Evolutionary conservation across 2,888 invertebrate species (phyloP).

Genomic region (Eupithecia insigniata): DNA sequence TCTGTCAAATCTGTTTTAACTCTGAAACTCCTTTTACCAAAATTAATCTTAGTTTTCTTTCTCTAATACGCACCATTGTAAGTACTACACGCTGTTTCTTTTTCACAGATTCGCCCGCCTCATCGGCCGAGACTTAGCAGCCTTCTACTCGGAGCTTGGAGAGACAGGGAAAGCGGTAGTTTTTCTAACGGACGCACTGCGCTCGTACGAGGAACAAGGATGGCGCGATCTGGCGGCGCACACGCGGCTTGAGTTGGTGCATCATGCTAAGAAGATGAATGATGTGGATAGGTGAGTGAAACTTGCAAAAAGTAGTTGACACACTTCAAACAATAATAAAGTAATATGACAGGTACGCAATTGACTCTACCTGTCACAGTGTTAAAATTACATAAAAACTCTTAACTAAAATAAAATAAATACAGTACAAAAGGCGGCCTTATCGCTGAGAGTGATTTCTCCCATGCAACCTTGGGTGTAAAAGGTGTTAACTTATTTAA

Average conservation of each 20-base stretch:
- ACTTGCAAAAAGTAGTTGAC: no score
- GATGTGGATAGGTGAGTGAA: constrained; percentile 88
- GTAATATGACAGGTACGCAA: no score
- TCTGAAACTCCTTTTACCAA: no score
- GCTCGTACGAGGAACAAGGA: constrained; percentile 93
- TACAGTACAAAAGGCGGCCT: no score
- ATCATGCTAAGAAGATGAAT: constrained; percentile 92
- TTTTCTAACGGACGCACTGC: constrained; percentile 93
- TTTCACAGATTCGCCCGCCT: constrained; percentile 89
- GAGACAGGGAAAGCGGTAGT: constrained; percentile 95
- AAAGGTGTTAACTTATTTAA: no score
- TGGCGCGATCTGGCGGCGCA: constrained; percentile 94
- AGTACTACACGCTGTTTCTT: not conserved
- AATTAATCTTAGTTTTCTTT: not conserved
- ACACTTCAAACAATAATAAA: no score
- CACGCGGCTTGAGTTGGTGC: constrained; percentile 92
- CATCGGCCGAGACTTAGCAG: constrained; percentile 94
- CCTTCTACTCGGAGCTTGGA: constrained; percentile 93
- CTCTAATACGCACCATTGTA: not conserved
- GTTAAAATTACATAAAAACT: no score
- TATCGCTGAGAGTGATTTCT: no score
- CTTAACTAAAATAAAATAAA: no score
- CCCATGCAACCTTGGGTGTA: no score
- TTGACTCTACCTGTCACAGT: no score
- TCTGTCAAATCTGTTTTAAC: no score